Evolutionary conservation across 2,113 vertebrate species (phyloP).

Genomic region (Prinia subflava): DNA sequence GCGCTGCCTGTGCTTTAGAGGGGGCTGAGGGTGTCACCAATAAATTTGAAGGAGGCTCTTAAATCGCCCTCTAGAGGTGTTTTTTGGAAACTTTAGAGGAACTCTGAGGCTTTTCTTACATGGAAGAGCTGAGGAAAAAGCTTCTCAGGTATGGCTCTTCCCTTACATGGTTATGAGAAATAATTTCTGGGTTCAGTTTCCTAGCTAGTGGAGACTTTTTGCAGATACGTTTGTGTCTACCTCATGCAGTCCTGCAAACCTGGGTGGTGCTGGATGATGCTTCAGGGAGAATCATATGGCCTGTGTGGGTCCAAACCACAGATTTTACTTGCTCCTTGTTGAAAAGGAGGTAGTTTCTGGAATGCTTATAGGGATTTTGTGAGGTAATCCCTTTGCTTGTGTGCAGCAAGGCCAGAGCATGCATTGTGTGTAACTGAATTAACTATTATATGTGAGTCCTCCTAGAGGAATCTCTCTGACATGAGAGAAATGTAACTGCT

Average conservation of each 20-base stretch:
- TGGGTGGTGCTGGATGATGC: neutral
- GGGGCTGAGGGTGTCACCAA: fast-evolving
- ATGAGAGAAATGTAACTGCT: neutral
- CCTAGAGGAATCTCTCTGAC: neutral
- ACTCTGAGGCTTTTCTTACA: neutral
- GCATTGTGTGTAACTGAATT: neutral
- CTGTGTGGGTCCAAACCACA: neutral
- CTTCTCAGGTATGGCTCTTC: neutral
- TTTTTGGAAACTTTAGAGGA: neutral
- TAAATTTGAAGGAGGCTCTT: neutral
- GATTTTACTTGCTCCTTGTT: neutral
- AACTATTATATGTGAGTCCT: neutral
- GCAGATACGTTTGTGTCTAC: neutral
- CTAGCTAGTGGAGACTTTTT: too few species aligned
- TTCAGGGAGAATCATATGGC: neutral
- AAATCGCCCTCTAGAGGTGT: neutral
- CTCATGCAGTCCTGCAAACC: neutral
- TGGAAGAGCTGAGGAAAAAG: neutral
- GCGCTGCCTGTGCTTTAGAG: fast-evolving
- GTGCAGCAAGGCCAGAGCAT: neutral
- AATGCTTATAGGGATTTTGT: neutral
- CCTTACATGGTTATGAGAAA: neutral
- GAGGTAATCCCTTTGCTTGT: neutral
- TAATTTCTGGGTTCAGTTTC: neutral
- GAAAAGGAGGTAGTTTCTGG: neutral